These are phyloP conservation scores for Diabrotica undecimpunctata DNA, from an alignment of 1,140 invertebrate species.

Conservation along the genomic window DNA sequence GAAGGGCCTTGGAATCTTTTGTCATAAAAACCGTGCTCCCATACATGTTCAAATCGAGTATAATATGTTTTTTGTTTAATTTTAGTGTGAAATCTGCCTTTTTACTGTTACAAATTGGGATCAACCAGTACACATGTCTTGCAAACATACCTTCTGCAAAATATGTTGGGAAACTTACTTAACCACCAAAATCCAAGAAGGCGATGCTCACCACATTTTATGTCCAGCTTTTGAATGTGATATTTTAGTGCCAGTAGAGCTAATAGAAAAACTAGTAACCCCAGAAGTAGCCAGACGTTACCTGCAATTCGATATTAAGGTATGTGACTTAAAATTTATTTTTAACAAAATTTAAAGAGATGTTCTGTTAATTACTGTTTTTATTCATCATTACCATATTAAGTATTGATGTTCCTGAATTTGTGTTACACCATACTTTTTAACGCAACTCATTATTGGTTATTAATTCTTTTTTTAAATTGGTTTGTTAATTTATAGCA, in stretches of 20 bases:
- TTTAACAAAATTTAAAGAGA: not conserved
- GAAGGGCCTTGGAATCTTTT: too few relatives aligned
- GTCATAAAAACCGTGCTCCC: too few relatives aligned
- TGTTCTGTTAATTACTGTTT: not conserved
- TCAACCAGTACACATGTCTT: constrained; percentile 52
- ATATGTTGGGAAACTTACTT: constrained; percentile 68
- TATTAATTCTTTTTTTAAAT: too few relatives aligned
- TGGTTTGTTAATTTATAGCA: too few relatives aligned
- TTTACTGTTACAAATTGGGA: constrained; percentile 44
- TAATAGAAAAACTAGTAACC: constrained; percentile 65
- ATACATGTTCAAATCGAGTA: too few relatives aligned
- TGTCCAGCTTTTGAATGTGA: constrained; percentile 67
- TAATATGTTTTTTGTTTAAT: constrained; percentile 22
- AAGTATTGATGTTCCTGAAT: too few relatives aligned
- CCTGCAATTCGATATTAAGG: constrained; percentile 71
- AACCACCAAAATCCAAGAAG: constrained; percentile 65
- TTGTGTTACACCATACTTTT: too few relatives aligned
- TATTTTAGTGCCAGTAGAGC: constrained; percentile 64
- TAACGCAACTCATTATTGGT: too few relatives aligned
- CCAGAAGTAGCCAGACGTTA: constrained; percentile 65
- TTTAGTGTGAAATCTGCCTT: constrained; percentile 66
- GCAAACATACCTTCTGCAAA: constrained; percentile 64
- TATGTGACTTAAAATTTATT: constrained; percentile 40
- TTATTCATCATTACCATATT: too few relatives aligned
- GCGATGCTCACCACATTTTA: constrained; percentile 63